These are phyloP conservation scores for Halocaridina rubra DNA, from an alignment of 2,888 invertebrate genomes.

Conservation along the genomic window DNA sequence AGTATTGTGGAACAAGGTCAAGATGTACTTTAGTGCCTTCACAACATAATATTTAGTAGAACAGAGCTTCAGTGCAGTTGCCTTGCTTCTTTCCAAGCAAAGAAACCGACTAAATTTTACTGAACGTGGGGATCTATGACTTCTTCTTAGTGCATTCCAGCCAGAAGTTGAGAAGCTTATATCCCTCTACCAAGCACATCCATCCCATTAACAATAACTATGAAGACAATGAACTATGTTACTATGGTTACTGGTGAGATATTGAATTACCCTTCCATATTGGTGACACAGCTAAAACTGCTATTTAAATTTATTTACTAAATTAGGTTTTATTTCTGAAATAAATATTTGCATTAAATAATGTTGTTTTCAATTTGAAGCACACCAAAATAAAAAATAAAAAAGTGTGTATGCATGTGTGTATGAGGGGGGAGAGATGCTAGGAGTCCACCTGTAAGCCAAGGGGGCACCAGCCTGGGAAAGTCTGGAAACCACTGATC, in stretches of 20 bases:
- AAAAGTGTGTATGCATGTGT: no score
- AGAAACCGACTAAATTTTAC: background rate
- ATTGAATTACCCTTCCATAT: no score
- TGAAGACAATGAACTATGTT: no score
- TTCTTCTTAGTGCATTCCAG: no score
- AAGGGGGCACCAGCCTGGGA: background rate
- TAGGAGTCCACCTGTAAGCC: background rate
- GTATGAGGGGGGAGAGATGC: background rate
- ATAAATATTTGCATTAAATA: background rate
- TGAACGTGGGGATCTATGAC: constrained; percentile 35
- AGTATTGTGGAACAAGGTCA: constrained; percentile 36
- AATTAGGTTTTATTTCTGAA: background rate
- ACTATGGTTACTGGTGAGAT: no score
- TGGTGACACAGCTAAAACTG: no score
- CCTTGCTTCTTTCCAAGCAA: background rate
- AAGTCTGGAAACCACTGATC: background rate
- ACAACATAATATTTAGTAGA: no score
- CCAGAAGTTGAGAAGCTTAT: no score
- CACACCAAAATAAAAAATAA: background rate
- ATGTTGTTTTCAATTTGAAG: background rate
- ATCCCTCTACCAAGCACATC: no score
- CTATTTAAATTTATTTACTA: background rate
- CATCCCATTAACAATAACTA: no score
- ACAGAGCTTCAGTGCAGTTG: background rate
- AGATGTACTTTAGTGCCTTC: constrained; percentile 39